Base-by-base conservation (phyloP, 2,888 invertebrate genomes). In the Heterodera filipjevi region DNA sequence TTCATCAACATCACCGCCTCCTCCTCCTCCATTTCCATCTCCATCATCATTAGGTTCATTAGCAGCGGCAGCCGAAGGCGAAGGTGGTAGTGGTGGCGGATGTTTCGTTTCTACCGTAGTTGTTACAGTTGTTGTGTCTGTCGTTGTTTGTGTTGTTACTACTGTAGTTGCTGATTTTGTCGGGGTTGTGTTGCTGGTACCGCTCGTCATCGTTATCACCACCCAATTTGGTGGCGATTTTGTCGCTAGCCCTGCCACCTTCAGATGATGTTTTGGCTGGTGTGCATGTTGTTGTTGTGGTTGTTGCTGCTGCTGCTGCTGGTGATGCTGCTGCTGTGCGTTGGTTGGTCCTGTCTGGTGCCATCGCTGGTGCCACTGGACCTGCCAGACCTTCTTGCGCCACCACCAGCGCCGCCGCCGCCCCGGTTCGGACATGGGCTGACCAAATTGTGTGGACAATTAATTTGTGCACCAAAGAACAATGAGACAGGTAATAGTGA, bases 381-480 rank as follows among this genome's bases (percentile, higher is more conserved):
- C 27, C 68, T 68, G n/a, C 39, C 76, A 46, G 66, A 64, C 32
- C 73, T 64, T 19, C 66, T 53, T 35, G 64, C 32, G 59, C 30
- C 59, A 59, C 68, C 64, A 44, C 64, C 76, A 33, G 16, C 44
- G 75, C 27, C 46, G 35, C 22, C 35, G 33, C 49, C 33, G 44
- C 59, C 73, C 27, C 79, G 79, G 32, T 71, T 71, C 30, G 80
- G 80, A 27, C 80, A 80, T 22, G 77, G 78, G 73, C 79, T 73
- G 27, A 73, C 59, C 59, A 59, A 59, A 59, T 59, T 59, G 59
- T 59, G n/a, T 59, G 71, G 77, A 49, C 74, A 33, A 35, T 74
- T 59, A 59, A 22, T n/a, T 59, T 3, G 59, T 8, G 27, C 12
- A n/a, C n/a, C 8, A 59, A n/a, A 12, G 5, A 16, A 53, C 5